A percentile compares a stretch with the other conserved stretches of the same genome.
Conservation (phyloP, 2,888 invertebrate species). For the Chloromyia formosa region DNA sequence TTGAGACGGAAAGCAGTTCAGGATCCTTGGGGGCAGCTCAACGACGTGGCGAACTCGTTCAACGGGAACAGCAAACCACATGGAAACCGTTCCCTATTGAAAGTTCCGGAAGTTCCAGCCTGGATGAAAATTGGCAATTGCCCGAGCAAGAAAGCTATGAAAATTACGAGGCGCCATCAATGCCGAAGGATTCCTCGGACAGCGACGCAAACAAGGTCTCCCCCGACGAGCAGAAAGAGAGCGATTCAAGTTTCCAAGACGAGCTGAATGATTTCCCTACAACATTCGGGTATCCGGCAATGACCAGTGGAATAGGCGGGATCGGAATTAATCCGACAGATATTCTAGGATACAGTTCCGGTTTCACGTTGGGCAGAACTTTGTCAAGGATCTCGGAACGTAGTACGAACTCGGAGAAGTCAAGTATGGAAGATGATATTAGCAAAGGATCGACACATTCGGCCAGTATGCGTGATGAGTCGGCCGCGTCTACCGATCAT, state of each 20-base stretch:
- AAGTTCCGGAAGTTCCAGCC: constrained; percentile 85
- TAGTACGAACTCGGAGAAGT: constrained; percentile 88
- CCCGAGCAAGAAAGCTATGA: constrained; percentile 71
- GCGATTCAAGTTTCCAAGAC: constrained; percentile 76
- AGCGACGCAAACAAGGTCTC: constrained; percentile 65
- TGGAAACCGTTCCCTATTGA: constrained; percentile 86
- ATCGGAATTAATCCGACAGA: constrained; percentile 71
- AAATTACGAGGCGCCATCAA: constrained; percentile 64
- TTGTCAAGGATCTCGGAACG: constrained; percentile 87
- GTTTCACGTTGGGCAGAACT: constrained; percentile 79
- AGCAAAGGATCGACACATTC: constrained; percentile 86
- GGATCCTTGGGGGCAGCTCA: constrained; percentile 78
- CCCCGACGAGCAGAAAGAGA: constrained; percentile 68
- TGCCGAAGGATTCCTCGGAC: constrained; percentile 59
- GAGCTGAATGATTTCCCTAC: constrained; percentile 80
- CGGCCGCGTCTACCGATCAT: constrained; percentile 83
- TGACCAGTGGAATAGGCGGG: constrained; percentile 65
- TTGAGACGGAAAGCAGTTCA: constrained; percentile 80
- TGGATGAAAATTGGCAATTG: constrained; percentile 84
- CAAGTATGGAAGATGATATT: constrained; percentile 85
- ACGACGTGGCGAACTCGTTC: constrained; percentile 69
- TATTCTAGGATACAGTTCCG: constrained; percentile 77
- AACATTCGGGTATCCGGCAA: constrained; percentile 76
- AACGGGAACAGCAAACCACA: constrained; percentile 78
- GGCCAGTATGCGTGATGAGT: constrained; percentile 85